A percentile compares a stretch with the other conserved stretches of the same genome.
Conservation (phyloP, 2,888 invertebrate species). For the Conus canariensis region DNA sequence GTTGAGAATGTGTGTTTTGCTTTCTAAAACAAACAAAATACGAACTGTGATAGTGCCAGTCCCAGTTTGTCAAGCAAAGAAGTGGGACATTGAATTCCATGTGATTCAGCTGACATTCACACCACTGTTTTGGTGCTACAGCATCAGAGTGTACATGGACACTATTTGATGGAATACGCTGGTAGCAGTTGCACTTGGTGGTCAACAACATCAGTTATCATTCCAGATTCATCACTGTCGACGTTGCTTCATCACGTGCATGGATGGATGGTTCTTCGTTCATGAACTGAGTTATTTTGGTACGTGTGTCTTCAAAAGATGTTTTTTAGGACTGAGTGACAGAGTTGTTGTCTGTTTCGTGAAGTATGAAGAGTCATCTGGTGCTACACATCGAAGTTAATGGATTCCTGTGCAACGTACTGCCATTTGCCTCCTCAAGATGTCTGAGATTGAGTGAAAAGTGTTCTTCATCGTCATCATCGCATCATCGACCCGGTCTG, state of each 20-base stretch:
- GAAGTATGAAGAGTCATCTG: constrained; percentile 24
- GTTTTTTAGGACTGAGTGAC: too few species aligned
- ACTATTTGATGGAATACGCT: not conserved
- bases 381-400: constrained; percentile 33
- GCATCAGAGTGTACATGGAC: not conserved
- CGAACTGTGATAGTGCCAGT: constrained; percentile 22
- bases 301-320: not conserved
- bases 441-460: not conserved
- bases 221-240: not conserved
- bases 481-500: constrained; percentile 24
- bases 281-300: not conserved
- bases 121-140: constrained; percentile 8
- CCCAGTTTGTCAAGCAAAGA: not conserved
- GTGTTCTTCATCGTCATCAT: not conserved
- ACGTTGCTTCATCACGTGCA: not conserved
- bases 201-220: not conserved
- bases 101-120: not conserved
- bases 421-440: not conserved
- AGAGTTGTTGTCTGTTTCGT: not conserved
- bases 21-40: too few species aligned
- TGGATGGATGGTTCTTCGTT: constrained; percentile 18
- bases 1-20: too few species aligned
- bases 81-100: constrained; percentile 3
- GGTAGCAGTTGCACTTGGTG: constrained; percentile 26
- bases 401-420: not conserved